Base-by-base conservation (phyloP, 2,888 invertebrate species). In the Mythimna albipuncta region DNA sequence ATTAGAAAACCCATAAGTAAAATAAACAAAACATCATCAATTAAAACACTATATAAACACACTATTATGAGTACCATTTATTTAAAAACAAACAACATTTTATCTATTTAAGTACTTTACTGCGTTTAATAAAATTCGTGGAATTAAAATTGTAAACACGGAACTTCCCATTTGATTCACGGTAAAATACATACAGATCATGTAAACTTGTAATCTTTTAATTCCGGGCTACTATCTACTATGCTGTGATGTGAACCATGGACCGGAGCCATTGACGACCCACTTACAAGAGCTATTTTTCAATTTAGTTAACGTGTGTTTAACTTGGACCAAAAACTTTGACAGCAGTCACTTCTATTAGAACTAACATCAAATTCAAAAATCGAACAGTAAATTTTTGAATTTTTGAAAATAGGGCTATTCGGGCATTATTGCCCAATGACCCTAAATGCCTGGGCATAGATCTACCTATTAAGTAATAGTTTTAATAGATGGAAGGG, bases 31-130 rank as follows among this genome's bases (percentile, higher is more conserved):
- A 21, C 7, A 73, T 11, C 6, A 21, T 11, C 9, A 13, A 16
- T 55, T 69, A 2, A 52, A 57, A 68, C 32, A 35, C 11, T 6
- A 16, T 4, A 54, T 41, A n/a, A 69, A 75, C 41, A 72, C 19
- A 68, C 50, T 6, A 26, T 21, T 38, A 11, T 2, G 19, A 52
- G n/a, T 35, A 70, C 26, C 1, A 69, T 58, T 59, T 47, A 54
- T 6, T 6, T 61, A 54, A 9, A 71, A 71, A 78, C 54, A 79
- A 78, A 72, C 59, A 74, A 74, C 19, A 38, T 54, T 38, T 70
- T 59, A 78, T 74, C 52, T 54, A 21, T 54, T 54, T 50, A 19
- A 41, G 9, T 61, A 26, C 2, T 13, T 61, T 26, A 32, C 41
- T 47, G 3, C 13, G 72, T 41, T 9, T 35, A 69, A 38, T 47